Evolutionary conservation across 2,797 vertebrate species (phyloP).

Genomic region (Eulemur mongoz): DNA sequence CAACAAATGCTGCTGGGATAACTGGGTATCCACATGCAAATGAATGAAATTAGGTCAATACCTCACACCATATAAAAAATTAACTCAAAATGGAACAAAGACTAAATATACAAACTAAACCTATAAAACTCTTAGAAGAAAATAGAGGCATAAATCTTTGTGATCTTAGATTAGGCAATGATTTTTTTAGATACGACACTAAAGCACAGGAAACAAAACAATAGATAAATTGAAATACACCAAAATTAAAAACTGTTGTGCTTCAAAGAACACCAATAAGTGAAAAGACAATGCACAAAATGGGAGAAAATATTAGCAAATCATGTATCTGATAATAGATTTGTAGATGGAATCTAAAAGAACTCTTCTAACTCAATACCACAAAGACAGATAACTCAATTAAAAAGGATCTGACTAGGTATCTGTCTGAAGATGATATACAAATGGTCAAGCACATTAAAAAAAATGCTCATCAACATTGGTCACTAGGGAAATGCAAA

Average conservation of each 20-base stretch:
- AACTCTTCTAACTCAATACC: background rate
- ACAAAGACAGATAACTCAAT: background rate
- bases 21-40: background rate
- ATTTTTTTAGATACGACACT: background rate
- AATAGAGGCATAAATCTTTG: background rate
- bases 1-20: background rate
- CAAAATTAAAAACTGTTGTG: background rate
- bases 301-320: background rate
- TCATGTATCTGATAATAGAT: background rate
- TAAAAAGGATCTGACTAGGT: background rate
- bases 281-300: background rate
- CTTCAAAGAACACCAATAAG: background rate
- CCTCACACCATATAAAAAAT: background rate
- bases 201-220: background rate
- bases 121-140: background rate
- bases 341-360: background rate
- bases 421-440: background rate
- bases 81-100: background rate
- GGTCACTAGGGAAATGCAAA: conserved; percentile 4
- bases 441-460: background rate
- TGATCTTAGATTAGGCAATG: background rate
- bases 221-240: background rate
- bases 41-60: background rate
- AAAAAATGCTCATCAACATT: background rate
- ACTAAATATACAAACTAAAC: background rate